phyloP scores from a whole-genome alignment of 2,888 invertebrate species.

The Drosophila hamatofila region DNA sequence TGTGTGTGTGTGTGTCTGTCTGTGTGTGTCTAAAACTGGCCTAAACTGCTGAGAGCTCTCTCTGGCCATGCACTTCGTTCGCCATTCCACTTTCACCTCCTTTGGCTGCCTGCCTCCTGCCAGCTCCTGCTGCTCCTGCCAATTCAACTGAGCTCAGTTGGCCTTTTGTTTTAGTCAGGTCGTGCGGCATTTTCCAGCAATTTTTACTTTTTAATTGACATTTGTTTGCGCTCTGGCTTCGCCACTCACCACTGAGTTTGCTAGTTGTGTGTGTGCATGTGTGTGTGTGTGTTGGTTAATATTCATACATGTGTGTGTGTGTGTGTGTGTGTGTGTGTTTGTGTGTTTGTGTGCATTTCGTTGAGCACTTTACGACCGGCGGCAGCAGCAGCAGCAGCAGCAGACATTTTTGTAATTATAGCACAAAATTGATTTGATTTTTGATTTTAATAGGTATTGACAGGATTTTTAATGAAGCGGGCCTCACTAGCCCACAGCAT shows the following conservation, averaged over 20 bases:
- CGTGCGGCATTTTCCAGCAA: conserved; percentile 77
- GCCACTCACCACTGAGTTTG: conserved; percentile 9
- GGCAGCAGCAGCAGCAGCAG: conserved; percentile 45
- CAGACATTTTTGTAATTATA: conserved; percentile 79
- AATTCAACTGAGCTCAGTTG: conserved; percentile 13
- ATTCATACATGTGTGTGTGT: conserved; percentile 14
- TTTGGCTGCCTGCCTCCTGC: background rate
- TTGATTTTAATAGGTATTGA: conserved; percentile 79
- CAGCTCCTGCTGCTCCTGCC: background rate
- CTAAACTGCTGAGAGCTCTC: conserved; percentile 2
- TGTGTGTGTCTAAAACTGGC: background rate
- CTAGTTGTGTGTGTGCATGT: conserved; percentile 20
- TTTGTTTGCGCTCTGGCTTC: conserved; percentile 63
- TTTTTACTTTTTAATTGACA: conserved; percentile 81
- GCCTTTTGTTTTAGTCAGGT: conserved; percentile 70
- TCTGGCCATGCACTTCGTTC: background rate
- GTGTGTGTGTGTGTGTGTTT: conserved; percentile 7
- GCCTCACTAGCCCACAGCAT: conserved; percentile 20
- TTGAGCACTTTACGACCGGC: conserved; percentile 72
- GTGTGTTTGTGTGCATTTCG: conserved; percentile 24
- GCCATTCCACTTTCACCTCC: background rate
- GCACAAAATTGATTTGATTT: conserved; percentile 79
- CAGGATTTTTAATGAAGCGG: conserved; percentile 73
- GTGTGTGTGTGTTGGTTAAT: conserved; percentile 25
- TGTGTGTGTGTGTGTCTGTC: background rate